Evolutionary conservation across 2,888 invertebrate species (phyloP), one percentile per base, ranked within the genome.

Genomic region (Tetrapedia diversipes): DNA sequence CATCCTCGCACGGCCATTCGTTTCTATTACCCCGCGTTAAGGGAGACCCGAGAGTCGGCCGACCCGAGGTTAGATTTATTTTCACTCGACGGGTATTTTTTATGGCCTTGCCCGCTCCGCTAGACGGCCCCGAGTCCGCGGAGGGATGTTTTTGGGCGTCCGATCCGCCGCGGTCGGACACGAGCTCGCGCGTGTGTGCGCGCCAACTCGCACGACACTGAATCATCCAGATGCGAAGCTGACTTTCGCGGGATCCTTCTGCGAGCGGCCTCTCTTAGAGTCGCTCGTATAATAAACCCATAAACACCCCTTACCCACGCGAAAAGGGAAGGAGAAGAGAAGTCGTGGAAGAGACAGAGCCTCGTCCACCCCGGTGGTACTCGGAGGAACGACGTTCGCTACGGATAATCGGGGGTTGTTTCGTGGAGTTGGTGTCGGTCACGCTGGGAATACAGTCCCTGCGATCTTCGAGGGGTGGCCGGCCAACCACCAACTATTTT

Each of bases 231-330:
- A 49, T 51, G 51, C 59, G 53, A 37, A 43, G 37, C 41, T 57
- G 47, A 66, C 77, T 69, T 59, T 64, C 60, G 71, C 66, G 69
- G 47, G 49, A 60, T 61, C 71, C 60, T 71, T 64, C 43, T 51
- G 41, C 60, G 49, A 53, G 47, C 67, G 68, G 71, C 37, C 61
- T 47, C 11, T 51, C 68, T 63, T 77, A 60, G 83, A 86, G 79
- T 2, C 49, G 79, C 79, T 86, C 87, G 91, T 87, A 91, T 91
- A 91, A 91, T 91, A 91, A 90, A 91, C 89, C 91, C 90, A 91
- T 91, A 91, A 91, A 91, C 91, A 90, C 91, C 91, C 91, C 87
- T n/a, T 82, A 81, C 80, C 72, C 53, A 68, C 56, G 74, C 69
- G 83, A 68, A 73, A 57, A 67, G 73, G 57, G 61, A 65, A 63